Percentiles rank a stretch among this genome's conserved stretches.
Conservation (phyloP, 2,113 vertebrate species). For the Parus major region DNA sequence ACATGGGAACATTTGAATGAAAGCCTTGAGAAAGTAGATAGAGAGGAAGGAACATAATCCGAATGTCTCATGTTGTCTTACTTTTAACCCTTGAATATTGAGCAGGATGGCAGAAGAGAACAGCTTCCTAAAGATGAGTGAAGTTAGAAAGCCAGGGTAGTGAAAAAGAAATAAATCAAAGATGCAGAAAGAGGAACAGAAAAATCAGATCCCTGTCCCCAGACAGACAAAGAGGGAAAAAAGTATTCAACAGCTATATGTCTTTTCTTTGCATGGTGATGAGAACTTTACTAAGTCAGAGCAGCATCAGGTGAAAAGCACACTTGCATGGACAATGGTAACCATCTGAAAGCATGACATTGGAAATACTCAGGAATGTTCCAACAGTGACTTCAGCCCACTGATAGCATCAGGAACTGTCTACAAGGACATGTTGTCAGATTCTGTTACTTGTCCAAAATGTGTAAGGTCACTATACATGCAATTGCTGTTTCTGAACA, state of each 20-base stretch:
- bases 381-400: not conserved
- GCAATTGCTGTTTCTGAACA: not conserved
- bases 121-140: not conserved
- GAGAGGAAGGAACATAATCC: not conserved
- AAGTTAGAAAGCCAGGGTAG: not conserved
- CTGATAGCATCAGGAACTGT: not conserved
- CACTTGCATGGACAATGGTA: not conserved
- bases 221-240: rapidly evolving
- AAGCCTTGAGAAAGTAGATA: not conserved
- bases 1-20: not conserved
- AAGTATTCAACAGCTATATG: not conserved
- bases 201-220: not conserved
- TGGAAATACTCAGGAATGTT: not conserved
- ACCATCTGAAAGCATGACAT: not conserved
- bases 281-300: not conserved
- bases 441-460: not conserved
- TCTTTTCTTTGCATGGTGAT: rapidly evolving
- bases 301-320: not conserved
- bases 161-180: not conserved
- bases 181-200: not conserved
- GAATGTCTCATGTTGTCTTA: not conserved
- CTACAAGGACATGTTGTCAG: not conserved
- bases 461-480: not conserved
- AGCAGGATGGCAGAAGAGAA: not conserved
- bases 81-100: not conserved